phyloP scores from a whole-genome alignment of 2,113 vertebrate genomes.

The Crotalus helleri region DNA sequence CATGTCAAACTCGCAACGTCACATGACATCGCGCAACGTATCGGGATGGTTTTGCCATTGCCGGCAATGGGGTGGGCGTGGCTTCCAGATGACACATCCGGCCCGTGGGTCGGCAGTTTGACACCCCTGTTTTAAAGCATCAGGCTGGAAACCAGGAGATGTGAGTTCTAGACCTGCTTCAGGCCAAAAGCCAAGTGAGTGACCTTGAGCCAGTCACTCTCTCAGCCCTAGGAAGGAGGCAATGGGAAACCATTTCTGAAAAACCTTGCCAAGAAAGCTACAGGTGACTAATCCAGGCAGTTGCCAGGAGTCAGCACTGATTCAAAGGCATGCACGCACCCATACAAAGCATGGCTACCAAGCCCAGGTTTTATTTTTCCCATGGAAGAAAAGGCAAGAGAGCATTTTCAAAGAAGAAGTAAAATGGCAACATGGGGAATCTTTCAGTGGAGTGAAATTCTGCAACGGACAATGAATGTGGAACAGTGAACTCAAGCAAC shows the following conservation, averaged over 20 bases:
- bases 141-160: background rate
- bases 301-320: background rate
- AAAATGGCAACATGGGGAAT: background rate
- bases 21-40: too few species aligned
- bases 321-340: background rate
- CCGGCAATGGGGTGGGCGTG: too few species aligned
- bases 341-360: background rate
- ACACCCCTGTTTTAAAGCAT: background rate
- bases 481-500: background rate
- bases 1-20: too few species aligned
- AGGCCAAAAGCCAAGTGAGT: background rate
- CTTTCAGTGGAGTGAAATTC: background rate
- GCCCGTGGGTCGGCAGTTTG: too few species aligned
- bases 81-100: too few species aligned
- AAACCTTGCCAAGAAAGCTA: background rate
- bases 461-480: background rate
- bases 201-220: background rate
- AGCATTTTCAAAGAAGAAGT: background rate
- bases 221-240: background rate
- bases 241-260: background rate
- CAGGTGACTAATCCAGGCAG: background rate
- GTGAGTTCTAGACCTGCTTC: background rate
- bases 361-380: background rate
- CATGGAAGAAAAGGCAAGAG: background rate
- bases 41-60: too few species aligned